phyloP scores from a whole-genome alignment of 2,888 invertebrate species.

The Caenorhabditis sinica region DNA sequence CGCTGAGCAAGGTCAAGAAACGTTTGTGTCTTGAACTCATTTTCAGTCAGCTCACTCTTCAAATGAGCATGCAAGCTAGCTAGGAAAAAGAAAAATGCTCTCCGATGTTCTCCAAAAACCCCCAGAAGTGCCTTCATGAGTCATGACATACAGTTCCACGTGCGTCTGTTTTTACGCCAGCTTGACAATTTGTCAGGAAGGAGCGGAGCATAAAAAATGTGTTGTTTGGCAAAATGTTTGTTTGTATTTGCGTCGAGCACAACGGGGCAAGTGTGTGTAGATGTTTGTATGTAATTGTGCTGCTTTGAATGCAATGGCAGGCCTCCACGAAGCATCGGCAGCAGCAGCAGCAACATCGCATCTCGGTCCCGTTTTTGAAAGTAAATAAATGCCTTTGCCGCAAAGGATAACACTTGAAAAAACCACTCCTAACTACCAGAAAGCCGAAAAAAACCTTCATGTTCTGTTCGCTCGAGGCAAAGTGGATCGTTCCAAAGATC shows the following conservation, averaged over 20 bases:
- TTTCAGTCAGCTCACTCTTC: not conserved
- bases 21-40: constrained; percentile 27
- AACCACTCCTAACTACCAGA: constrained; percentile 62
- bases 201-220: constrained; percentile 50
- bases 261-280: constrained; percentile 60
- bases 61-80: not conserved
- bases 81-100: too few relatives aligned
- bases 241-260: constrained; percentile 65
- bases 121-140: not conserved
- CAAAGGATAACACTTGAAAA: constrained; percentile 64
- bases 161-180: constrained; percentile 49
- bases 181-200: constrained; percentile 55
- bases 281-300: constrained; percentile 66
- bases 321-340: constrained; percentile 60
- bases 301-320: constrained; percentile 64
- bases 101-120: not conserved
- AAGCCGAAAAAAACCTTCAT: constrained; percentile 46
- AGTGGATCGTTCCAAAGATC: constrained; percentile 60
- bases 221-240: constrained; percentile 61
- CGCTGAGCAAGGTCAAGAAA: constrained; percentile 20
- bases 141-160: not conserved
- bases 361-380: constrained; percentile 55
- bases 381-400: constrained; percentile 63
- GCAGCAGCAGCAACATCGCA: constrained; percentile 11
- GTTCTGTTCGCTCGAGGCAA: constrained; percentile 35